Percentiles rank a stretch among this genome's conserved stretches.
Conservation (phyloP, 2,797 vertebrate species). For the Dicrostonyx torquatus region DNA sequence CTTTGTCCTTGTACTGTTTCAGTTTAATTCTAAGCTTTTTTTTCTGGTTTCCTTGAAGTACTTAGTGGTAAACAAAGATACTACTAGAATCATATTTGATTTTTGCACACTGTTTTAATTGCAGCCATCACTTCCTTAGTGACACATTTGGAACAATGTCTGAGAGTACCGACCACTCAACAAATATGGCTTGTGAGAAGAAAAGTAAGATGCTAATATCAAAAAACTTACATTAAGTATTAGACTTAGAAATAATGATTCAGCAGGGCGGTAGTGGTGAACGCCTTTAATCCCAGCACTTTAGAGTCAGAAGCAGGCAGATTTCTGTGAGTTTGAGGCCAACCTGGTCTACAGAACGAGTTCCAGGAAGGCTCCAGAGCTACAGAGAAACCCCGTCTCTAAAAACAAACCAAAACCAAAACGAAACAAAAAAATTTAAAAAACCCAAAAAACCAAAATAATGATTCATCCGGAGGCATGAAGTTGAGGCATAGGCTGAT, state of each 20-base stretch:
- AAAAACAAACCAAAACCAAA: no score
- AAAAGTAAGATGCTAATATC: neutral
- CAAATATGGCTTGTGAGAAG: neutral
- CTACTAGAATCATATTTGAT: neutral
- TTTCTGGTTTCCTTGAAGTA: constrained; percentile 42
- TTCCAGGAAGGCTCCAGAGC: no score
- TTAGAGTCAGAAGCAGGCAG: no score
- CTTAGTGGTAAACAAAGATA: neutral
- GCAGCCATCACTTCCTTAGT: neutral
- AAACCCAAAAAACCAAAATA: neutral
- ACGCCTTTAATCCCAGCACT: no score
- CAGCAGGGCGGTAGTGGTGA: no score
- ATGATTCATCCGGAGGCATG: neutral
- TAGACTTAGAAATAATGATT: neutral
- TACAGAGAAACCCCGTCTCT: no score
- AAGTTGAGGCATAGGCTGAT: neutral
- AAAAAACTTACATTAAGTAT: neutral
- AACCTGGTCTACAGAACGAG: no score
- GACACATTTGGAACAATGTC: neutral
- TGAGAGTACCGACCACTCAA: neutral
- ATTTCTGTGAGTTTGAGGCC: no score
- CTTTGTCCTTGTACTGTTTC: neutral
- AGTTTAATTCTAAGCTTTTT: neutral
- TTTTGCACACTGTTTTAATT: neutral
- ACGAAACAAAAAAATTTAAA: no score